A percentile compares a stretch with the other conserved stretches of the same genome.
Conservation (phyloP, 2,113 vertebrate genomes). For the Nannospalax galili region DNA sequence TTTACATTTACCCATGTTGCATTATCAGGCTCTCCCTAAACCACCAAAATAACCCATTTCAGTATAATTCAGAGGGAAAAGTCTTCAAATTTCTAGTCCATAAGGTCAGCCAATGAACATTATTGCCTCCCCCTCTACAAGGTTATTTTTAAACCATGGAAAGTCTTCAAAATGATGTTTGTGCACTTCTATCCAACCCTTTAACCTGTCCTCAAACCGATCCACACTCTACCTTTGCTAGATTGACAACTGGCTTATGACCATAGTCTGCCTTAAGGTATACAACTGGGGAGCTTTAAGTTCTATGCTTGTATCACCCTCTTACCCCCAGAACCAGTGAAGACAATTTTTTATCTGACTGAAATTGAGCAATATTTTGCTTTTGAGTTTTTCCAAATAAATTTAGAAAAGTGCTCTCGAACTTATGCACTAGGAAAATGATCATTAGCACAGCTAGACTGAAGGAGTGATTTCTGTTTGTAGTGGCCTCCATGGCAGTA, state of each 20-base stretch:
- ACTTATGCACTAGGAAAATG: not conserved
- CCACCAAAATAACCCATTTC: slow-evolving; percentile 23
- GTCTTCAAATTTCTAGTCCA: slow-evolving; percentile 38
- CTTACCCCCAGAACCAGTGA: not conserved
- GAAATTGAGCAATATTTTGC: slow-evolving; percentile 30
- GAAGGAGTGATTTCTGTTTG: not conserved
- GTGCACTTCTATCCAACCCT: not conserved
- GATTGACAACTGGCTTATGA: not conserved
- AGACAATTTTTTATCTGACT: slow-evolving; percentile 37
- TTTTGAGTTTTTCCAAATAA: slow-evolving; percentile 23
- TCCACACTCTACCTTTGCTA: not conserved
- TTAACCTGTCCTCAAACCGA: slow-evolving; percentile 27
- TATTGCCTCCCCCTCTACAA: not conserved
- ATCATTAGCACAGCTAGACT: not conserved
- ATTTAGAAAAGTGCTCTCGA: not conserved
- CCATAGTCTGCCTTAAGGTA: not conserved
- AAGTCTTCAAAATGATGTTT: slow-evolving; percentile 1
- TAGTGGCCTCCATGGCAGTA: not conserved
- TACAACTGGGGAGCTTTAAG: not conserved
- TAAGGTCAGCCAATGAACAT: slow-evolving; percentile 1
- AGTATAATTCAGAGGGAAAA: slow-evolving; percentile 7
- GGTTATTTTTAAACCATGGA: slow-evolving; percentile 37
- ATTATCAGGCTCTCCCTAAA: not conserved
- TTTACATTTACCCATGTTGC: not conserved
- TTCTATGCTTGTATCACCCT: not conserved